Base-by-base conservation (phyloP, 1,140 invertebrate genomes). In the Diachasmimorpha longicaudata region DNA sequence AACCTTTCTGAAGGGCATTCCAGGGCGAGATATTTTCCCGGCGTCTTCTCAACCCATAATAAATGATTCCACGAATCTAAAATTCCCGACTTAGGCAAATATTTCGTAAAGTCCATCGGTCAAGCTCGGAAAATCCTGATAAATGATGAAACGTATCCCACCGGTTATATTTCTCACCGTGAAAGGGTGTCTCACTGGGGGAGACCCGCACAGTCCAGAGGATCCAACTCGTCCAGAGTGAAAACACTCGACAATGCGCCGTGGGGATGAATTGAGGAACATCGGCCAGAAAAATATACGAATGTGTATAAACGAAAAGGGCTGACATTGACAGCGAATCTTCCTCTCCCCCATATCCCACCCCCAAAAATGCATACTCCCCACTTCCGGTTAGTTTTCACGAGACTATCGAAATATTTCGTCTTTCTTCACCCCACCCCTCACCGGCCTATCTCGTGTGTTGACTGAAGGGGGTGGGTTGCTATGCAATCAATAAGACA, bases 401-500 rank as follows among this genome's bases (percentile, higher is more conserved):
- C 21, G 5, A 63, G 58, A 11, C 58, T 25, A 63, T 63, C 58
- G 58, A 63, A 63, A 63, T n/a, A 52, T 52, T 52, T n/a, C n/a
- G n/a, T n/a, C 16, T 52, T 63, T 63, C 58, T 23, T 13, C 55
- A 4, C 55, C 10, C 13, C 39, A 6, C 39, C 11, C 39, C 9
- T 25, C 23, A 2, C 31, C 58, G 58, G 58, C 21, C 58, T 63
- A 63, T 63, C 58, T 63, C 21, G 23, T 9, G 4, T 63, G 36
- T 23, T 9, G 66, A 36, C 74, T 72, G 21, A 71, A 21, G 76
- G 75, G 78, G 78, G 79, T 74, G 72, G 76, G 58, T 77, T 77
- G 84, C 81, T 81, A 81, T 81, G 83, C 84, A 89, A 89, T 89
- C 88, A 88, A 89, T 89, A 89, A 89, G 88, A 88, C 88, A 89